Evolutionary conservation across 2,113 vertebrate genomes (phyloP), one percentile per base, ranked within the genome.

Genomic region (Loxodonta africana): DNA sequence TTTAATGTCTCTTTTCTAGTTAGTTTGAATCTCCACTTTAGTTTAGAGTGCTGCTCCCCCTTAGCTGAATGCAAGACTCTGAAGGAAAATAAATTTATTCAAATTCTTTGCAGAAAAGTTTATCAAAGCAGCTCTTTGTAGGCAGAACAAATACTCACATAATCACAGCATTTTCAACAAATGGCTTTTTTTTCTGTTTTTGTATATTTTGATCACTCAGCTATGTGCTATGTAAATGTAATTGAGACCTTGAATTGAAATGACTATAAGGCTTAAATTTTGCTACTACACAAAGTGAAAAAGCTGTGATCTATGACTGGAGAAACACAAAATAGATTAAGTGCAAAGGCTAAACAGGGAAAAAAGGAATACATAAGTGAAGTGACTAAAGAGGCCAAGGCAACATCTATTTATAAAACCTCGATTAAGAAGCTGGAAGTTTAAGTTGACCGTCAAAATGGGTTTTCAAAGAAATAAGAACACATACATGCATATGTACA

Each of bases 161-260:
- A 84, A 94, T 84, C 87, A 95, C 20, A 94, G 65, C 44, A 83
- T 85, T 89, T 81, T 95, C 30, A 67, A 77, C 48, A 95, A 77
- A 44, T 76, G 69, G 15, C 53, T 85, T 84, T 92, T n/a, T 87
- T 60, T 53, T 9, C 30, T 53, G 14, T 90, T 91, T 95, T 62
- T 77, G 18, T 76, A 81, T 77, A 90, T 90, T 90, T 37, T 90
- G 71, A 89, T 86, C 71, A 69, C 48, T 95, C 63, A 82, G 48
- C 60, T 78, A 25, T 69, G 92, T 92, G 63, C 26, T 63, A 20
- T 78, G 46, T 23, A 85, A 95, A 88, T 83, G 46, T 46, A 88
- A 77, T 12, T 80, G 65, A 96, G 82, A 46, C 53, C 14, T 57
- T 57, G 53, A 0, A 20, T 88, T n/a, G n/a, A 74, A 82, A 82